Percentiles rank a stretch among this genome's conserved stretches.
Conservation (phyloP, 1,140 invertebrate genomes). For the Lordiphosa clarofinis region DNA sequence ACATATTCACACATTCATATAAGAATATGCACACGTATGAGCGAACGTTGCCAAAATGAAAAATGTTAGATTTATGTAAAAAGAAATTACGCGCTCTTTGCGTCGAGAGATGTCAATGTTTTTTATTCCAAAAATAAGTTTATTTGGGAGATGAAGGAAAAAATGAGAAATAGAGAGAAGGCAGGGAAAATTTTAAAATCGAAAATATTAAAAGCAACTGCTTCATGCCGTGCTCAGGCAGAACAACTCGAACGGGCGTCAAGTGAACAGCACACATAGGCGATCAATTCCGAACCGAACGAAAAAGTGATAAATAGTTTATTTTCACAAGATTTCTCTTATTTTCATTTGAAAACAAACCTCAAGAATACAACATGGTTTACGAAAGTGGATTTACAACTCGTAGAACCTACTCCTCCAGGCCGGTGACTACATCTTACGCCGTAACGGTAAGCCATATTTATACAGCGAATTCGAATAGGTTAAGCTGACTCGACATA, state of each 20-base stretch:
- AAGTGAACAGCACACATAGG: slow-evolving; percentile 74
- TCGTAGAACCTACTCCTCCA: slow-evolving; percentile 87
- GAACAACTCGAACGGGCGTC: slow-evolving; percentile 79
- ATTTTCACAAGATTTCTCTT: slow-evolving; percentile 28
- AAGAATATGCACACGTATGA: not conserved
- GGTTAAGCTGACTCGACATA: slow-evolving; percentile 22
- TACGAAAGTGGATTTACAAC: slow-evolving; percentile 94
- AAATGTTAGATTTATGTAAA: slow-evolving; percentile 50
- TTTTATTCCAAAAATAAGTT: slow-evolving; percentile 79
- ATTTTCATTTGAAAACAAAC: slow-evolving; percentile 4
- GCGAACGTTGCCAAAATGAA: slow-evolving; percentile 19
- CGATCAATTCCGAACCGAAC: slow-evolving; percentile 59
- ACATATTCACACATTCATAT: slow-evolving; percentile 28
- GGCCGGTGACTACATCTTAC: slow-evolving; percentile 87
- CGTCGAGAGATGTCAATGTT: slow-evolving; percentile 60
- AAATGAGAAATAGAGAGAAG: slow-evolving; percentile 29
- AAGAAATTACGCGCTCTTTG: slow-evolving; percentile 54
- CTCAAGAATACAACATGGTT: slow-evolving; percentile 84
- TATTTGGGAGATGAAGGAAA: slow-evolving; percentile 45
- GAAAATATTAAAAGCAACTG: slow-evolving; percentile 68
- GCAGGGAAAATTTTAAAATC: slow-evolving; percentile 54
- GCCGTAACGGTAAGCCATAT: slow-evolving; percentile 87
- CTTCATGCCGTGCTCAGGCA: slow-evolving; percentile 49
- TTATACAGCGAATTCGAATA: slow-evolving; percentile 10
- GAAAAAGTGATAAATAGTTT: slow-evolving; percentile 47